Evolutionary conservation across 2,888 invertebrate species (phyloP).

Genomic region (Campoplex capitator): DNA sequence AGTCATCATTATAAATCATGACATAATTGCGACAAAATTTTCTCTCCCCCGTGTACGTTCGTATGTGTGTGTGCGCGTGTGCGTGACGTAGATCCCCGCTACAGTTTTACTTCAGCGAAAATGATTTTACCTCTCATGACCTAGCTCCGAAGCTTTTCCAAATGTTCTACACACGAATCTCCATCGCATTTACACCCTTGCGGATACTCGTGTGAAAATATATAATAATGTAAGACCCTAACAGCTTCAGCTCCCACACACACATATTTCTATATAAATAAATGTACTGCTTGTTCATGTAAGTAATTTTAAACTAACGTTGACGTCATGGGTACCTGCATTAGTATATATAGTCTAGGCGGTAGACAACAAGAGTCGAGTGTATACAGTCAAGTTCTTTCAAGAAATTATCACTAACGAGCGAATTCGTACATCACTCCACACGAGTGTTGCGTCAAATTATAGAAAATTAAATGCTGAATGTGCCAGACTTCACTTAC

Average conservation of each 20-base stretch:
- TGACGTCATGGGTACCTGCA: constrained; percentile 15
- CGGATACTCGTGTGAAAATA: constrained; percentile 33
- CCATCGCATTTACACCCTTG: constrained; percentile 17
- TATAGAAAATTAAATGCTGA: constrained; percentile 42
- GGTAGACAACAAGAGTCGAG: neutral
- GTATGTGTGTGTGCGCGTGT: neutral
- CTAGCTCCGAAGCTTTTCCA: neutral
- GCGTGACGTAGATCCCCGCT: constrained; percentile 68
- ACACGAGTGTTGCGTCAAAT: constrained; percentile 42
- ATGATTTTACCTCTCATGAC: constrained; percentile 53
- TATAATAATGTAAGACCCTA: constrained; percentile 26
- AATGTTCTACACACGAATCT: constrained; percentile 15
- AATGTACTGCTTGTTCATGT: neutral
- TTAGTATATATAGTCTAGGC: constrained; percentile 14
- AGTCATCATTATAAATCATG: constrained; percentile 81
- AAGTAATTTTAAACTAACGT: constrained; percentile 46
- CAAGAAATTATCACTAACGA: constrained; percentile 56
- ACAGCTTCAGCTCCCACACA: constrained; percentile 40
- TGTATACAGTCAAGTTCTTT: constrained; percentile 36
- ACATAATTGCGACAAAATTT: constrained; percentile 77
- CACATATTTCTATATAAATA: constrained; percentile 29
- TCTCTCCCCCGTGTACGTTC: constrained; percentile 48
- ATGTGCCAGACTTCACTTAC: neutral
- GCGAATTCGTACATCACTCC: constrained; percentile 32
- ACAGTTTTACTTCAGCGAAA: constrained; percentile 49